A percentile compares a stretch with the other conserved stretches of the same genome.
phyloP scores from a whole-genome alignment of 2,797 vertebrate species.

The Danio jaintianensis region DNA sequence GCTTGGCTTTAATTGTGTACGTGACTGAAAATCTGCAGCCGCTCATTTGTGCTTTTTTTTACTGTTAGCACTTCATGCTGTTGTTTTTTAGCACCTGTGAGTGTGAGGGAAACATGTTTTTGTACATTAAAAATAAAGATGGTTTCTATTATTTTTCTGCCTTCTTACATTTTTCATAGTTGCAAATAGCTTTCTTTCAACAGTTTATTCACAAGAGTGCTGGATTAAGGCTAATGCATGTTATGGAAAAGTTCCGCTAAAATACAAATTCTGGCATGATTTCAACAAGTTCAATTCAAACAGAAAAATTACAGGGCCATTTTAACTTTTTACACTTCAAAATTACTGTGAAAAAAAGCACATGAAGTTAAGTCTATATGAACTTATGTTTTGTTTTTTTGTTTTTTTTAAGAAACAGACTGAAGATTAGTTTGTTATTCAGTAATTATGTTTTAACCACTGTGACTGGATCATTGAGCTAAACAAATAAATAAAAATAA shows the following conservation, averaged over 20 bases:
- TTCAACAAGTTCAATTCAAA: background rate
- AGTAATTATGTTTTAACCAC: background rate
- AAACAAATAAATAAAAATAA: no score
- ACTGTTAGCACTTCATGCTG: background rate
- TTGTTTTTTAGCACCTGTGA: conserved; percentile 15
- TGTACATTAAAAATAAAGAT: background rate
- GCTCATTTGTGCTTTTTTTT: background rate
- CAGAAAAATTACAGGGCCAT: no score
- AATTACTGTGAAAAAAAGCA: no score
- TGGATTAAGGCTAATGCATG: background rate
- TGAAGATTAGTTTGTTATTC: background rate
- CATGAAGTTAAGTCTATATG: no score
- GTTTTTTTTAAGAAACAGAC: background rate
- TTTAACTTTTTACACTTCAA: no score
- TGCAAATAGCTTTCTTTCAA: background rate
- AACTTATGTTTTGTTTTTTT: no score
- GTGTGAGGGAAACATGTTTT: background rate
- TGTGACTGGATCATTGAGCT: background rate
- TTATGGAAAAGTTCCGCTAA: no score
- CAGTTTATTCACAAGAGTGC: background rate
- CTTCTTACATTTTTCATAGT: background rate
- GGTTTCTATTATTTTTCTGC: background rate
- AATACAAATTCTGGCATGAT: background rate
- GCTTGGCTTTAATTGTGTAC: conserved; percentile 6
- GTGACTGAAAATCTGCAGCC: conserved; percentile 8